Base-by-base conservation (phyloP, 2,113 vertebrate genomes). In the Lethenteron camtschaticum region DNA sequence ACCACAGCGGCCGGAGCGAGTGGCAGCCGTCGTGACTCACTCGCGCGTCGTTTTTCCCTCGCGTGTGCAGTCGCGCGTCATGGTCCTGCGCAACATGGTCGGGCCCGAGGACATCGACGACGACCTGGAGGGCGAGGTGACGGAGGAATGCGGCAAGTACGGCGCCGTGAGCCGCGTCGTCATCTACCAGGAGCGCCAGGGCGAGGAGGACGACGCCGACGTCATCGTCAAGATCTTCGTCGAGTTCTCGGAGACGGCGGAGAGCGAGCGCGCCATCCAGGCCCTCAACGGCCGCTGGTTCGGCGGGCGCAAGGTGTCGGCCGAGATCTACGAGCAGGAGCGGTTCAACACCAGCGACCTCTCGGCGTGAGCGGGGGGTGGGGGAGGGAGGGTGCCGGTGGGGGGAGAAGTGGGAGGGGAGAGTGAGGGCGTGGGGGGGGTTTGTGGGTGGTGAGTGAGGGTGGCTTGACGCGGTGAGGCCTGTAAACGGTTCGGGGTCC, bases 151-250 rank as follows among this genome's bases (percentile, higher is more conserved):
- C 20, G 60, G 60, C 14, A 66, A 66, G 60, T 66, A 66, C 20
- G 60, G 60, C 9, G 60, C 60, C 10, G 60, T 66, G 60, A 66
- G 10, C n/a, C 60, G 60, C 20, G 60, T 66, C 20, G 60, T 66
- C 60, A 66, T 66, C 60, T 66, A 66, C 60, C 60, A 66, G 60
- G 60, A 66, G 10, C 60, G 60, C 60, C 60, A 66, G 60, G 60
- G 60, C 20, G 60, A 66, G 60, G 60, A 66, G 60, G 60, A 66
- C 8, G 60, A 66, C 20, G 60, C 60, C 14, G 60, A 66, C 8
- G 60, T 66, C 20, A 66, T 66, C 20, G 60, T 66, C 10, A 66
- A 66, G 10, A 66, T 66, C 8, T 66, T 66, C 2, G 60, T 66
- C 14, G 60, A 66, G 60, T 66, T 66, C 20, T 66, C 10, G 2